Evolutionary conservation across 64 coral and sea anemone genomes (phyloP).

Genomic region (Stichodactyla helianthus): DNA sequence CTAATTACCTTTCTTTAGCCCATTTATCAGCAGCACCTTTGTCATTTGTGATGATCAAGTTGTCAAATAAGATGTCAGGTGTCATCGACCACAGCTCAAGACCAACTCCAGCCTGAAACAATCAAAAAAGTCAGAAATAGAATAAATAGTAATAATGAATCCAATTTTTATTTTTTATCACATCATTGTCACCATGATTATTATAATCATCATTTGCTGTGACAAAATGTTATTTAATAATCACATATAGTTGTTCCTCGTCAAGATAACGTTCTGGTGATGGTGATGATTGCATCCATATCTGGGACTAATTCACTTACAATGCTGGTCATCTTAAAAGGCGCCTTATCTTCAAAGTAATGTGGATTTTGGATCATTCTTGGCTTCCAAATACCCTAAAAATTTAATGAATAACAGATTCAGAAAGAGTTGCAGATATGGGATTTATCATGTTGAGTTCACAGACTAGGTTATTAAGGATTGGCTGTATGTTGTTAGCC

Average conservation of each 20-base stretch:
- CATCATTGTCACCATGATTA: too few species aligned
- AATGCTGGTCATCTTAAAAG: slow-evolving; percentile 94
- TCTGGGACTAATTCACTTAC: slow-evolving; percentile 30
- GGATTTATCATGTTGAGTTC: too few species aligned
- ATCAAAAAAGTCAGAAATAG: not conserved
- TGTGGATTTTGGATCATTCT: slow-evolving; percentile 86
- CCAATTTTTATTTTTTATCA: too few species aligned
- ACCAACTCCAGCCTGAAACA: slow-evolving; percentile 81
- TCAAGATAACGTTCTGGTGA: too few species aligned
- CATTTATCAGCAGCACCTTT: slow-evolving; percentile 92
- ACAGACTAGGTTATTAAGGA: too few species aligned
- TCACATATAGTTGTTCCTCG: too few species aligned
- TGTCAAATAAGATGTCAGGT: slow-evolving; percentile 97
- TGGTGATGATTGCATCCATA: not conserved
- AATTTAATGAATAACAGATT: not conserved
- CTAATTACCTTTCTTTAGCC: slow-evolving; percentile 77
- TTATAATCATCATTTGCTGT: too few species aligned
- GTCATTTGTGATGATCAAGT: slow-evolving; percentile 85
- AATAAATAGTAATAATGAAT: too few species aligned
- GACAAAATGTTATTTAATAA: too few species aligned
- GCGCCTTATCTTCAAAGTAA: slow-evolving; percentile 95
- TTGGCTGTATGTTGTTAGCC: too few species aligned
- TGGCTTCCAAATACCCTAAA: slow-evolving; percentile 98
- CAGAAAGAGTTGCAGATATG: not conserved
- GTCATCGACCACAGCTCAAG: slow-evolving; percentile 99